These are phyloP conservation scores for Caenorhabditis sp. DNA, from an alignment of 2,888 invertebrate genomes.

Conservation along the genomic window DNA sequence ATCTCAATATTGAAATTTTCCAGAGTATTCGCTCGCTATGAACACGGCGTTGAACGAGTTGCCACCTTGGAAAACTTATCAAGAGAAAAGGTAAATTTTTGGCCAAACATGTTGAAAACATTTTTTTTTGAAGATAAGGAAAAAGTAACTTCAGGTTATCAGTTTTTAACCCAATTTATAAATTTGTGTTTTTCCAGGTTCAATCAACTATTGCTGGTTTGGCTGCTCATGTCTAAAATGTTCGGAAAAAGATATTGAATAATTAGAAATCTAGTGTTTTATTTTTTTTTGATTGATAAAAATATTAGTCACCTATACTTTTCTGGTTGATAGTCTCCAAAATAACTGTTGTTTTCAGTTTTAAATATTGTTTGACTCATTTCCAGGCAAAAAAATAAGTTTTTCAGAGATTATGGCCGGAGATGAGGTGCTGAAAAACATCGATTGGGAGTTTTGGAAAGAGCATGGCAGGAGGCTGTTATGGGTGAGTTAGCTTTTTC, in stretches of 20 bases:
- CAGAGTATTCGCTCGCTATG: conserved; percentile 59
- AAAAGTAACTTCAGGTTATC: not conserved
- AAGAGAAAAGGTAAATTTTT: conserved; percentile 60
- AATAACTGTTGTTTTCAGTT: not conserved
- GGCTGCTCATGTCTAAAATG: conserved; percentile 14
- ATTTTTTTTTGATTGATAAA: not conserved
- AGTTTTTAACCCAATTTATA: not conserved
- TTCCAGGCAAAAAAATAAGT: not conserved
- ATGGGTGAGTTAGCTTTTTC: not conserved
- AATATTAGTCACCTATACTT: not conserved
- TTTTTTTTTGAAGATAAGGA: conserved; percentile 13
- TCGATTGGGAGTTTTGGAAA: not conserved
- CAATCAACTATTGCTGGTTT: conserved; percentile 35
- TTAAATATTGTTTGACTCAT: not conserved
- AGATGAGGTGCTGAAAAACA: not conserved
- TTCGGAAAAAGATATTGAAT: not conserved
- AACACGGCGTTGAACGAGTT: conserved; percentile 65
- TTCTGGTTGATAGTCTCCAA: not conserved
- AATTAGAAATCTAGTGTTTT: not conserved
- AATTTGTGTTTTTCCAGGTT: conserved; percentile 17
- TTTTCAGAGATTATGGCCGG: not conserved
- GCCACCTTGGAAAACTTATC: conserved; percentile 63
- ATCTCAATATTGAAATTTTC: not conserved
- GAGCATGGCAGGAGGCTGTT: not conserved
- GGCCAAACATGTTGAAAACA: no score